These are phyloP conservation scores for Xerus rutilus DNA, from an alignment of 2,797 vertebrate genomes.

Conservation along the genomic window DNA sequence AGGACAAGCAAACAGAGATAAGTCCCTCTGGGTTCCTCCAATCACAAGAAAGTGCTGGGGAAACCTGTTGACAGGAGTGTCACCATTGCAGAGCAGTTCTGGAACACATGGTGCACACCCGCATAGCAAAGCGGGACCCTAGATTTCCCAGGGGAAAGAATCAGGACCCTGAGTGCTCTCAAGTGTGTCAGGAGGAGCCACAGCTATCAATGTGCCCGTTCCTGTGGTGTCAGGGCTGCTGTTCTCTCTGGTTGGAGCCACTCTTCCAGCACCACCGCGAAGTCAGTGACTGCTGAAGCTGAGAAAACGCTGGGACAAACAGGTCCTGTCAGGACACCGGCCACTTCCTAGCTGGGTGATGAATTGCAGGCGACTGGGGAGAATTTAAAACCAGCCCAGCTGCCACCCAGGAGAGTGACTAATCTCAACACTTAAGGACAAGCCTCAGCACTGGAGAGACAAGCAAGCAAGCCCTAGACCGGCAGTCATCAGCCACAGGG, in stretches of 20 bases:
- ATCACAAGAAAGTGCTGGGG: not conserved
- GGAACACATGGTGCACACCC: not conserved
- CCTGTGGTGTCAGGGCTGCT: rapidly evolving
- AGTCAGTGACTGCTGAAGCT: slow-evolving; percentile 57
- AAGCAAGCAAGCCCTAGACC: rapidly evolving
- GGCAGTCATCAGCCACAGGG: slow-evolving; percentile 1
- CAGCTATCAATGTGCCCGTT: not conserved
- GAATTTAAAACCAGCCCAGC: slow-evolving; percentile 76
- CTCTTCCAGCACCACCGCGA: not conserved
- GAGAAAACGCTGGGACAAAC: slow-evolving; percentile 48
- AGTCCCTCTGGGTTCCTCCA: not conserved
- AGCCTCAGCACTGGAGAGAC: rapidly evolving
- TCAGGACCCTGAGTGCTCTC: not conserved
- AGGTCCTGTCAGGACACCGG: slow-evolving; percentile 69
- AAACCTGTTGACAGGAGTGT: not conserved
- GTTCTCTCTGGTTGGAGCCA: not conserved
- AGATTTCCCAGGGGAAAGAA: not conserved
- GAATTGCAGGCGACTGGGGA: slow-evolving; percentile 55
- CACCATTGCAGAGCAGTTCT: not conserved
- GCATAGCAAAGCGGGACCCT: not conserved
- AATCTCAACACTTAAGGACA: slow-evolving; percentile 55
- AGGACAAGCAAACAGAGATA: not conserved
- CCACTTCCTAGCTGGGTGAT: slow-evolving; percentile 60
- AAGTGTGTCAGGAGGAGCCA: not conserved
- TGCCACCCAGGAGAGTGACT: slow-evolving; percentile 59